phyloP scores from a whole-genome alignment of 2,113 vertebrate genomes.

The Apteryx mantelli region DNA sequence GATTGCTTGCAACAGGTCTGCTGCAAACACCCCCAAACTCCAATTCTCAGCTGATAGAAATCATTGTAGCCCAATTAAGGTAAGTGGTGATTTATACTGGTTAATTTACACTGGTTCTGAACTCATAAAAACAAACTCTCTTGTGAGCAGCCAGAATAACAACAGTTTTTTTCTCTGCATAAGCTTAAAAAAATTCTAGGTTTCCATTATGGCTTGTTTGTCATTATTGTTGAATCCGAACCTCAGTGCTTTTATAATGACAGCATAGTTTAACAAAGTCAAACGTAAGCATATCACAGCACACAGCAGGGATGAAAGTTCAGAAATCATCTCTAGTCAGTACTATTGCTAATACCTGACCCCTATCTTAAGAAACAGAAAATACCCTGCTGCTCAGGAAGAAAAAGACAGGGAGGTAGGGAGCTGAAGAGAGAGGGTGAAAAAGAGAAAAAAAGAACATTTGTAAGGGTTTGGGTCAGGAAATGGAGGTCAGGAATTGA shows the following conservation, averaged over 20 bases:
- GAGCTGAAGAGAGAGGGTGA: background rate
- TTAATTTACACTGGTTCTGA: background rate
- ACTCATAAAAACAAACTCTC: background rate
- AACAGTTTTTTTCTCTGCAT: background rate
- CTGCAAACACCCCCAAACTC: background rate
- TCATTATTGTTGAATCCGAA: background rate
- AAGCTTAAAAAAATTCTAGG: background rate
- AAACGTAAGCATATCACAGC: background rate
- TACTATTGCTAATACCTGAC: background rate
- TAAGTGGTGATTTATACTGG: background rate
- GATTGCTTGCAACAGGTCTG: background rate
- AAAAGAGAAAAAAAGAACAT: background rate
- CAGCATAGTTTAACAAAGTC: background rate
- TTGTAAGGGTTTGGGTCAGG: background rate
- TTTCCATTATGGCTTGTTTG: background rate
- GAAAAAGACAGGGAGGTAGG: background rate
- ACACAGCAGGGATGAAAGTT: background rate
- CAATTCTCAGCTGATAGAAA: background rate
- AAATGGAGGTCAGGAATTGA: background rate
- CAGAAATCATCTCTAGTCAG: background rate
- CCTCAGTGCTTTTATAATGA: background rate
- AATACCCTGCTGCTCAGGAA: background rate
- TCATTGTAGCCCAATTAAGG: background rate
- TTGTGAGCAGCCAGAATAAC: background rate
- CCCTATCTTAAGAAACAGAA: background rate